Percentiles rank a stretch among this genome's conserved stretches.
Conservation (phyloP, 2,113 vertebrate genomes). For the Campylomormyrus numenius region DNA sequence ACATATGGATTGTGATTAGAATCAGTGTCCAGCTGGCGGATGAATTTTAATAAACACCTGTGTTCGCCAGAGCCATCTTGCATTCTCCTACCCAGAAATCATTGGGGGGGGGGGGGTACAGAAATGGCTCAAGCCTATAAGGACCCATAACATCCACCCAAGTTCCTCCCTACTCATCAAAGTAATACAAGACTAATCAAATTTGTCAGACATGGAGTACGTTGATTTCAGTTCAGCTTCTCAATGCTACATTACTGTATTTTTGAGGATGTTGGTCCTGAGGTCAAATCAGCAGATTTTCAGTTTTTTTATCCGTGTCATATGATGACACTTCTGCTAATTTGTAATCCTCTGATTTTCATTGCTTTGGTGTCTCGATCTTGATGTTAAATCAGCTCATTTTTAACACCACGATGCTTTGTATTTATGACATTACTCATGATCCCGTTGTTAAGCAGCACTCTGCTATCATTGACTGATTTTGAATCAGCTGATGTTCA, state of each 20-base stretch:
- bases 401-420: background rate
- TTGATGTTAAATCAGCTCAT: background rate
- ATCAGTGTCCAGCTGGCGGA: background rate
- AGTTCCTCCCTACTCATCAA: background rate
- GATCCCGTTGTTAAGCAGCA: background rate
- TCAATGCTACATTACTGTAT: background rate
- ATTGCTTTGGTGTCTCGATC: background rate
- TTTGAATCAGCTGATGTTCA: background rate
- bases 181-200: background rate
- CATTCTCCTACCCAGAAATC: background rate
- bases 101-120: background rate
- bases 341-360: background rate
- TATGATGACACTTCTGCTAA: background rate
- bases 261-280: background rate
- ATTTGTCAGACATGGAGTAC: background rate
- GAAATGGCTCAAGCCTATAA: background rate
- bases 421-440: background rate
- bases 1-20: background rate
- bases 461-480: background rate
- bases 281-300: background rate
- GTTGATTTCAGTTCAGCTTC: background rate
- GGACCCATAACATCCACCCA: too few species aligned
- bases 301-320: background rate
- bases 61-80: background rate
- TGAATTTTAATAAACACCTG: slow-evolving; percentile 3